A percentile compares a stretch with the other conserved stretches of the same genome.
phyloP scores from a whole-genome alignment of 2,113 vertebrate species.

The Blennius ocellaris region DNA sequence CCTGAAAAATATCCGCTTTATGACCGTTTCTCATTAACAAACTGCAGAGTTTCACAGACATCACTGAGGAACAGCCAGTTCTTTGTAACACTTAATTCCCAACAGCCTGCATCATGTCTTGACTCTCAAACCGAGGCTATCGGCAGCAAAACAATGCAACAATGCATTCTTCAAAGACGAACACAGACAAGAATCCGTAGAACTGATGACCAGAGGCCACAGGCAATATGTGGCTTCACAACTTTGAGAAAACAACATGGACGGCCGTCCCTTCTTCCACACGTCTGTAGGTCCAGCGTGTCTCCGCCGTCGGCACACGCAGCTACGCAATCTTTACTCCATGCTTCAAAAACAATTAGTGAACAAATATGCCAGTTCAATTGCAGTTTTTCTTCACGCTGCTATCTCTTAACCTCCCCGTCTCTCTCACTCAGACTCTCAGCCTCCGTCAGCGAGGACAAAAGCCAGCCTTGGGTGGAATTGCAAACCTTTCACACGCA shows the following conservation, averaged over 20 bases:
- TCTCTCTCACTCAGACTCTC: constrained; percentile 10
- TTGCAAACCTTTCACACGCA: constrained; percentile 11
- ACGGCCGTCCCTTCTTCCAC: neutral
- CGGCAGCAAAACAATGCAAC: neutral
- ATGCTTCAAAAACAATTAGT: neutral
- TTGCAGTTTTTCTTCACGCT: neutral
- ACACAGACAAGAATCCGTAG: neutral
- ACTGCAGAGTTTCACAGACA: neutral
- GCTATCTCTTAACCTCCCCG: constrained; percentile 3
- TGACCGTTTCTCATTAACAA: neutral
- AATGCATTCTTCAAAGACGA: neutral
- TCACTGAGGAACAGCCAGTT: neutral
- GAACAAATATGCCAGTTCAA: neutral
- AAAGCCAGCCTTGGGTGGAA: constrained; percentile 29
- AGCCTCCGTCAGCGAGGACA: neutral
- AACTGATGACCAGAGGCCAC: neutral
- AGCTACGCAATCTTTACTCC: neutral
- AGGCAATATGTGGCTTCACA: neutral
- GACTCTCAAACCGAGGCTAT: neutral
- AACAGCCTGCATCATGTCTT: neutral
- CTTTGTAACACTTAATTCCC: neutral
- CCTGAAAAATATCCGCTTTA: neutral
- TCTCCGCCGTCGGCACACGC: neutral
- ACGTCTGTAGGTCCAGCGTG: neutral
- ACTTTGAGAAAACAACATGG: neutral